These are phyloP conservation scores for Dastarcus helophoroides DNA, from an alignment of 2,888 invertebrate genomes.

Conservation along the genomic window DNA sequence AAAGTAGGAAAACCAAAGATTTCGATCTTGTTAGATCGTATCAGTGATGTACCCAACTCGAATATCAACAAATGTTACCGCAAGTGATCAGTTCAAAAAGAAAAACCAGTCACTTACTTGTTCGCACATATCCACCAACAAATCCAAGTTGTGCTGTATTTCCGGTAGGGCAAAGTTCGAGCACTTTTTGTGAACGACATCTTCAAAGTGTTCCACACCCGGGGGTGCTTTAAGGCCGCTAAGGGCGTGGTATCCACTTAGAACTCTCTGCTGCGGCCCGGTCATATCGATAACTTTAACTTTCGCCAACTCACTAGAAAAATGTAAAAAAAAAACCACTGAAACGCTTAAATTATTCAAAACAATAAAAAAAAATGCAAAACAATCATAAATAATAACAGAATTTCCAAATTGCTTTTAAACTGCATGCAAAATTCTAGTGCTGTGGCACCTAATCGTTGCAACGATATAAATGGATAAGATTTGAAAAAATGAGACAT, in stretches of 20 bases:
- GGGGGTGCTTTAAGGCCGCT: conserved; percentile 49
- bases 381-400: too few relatives aligned
- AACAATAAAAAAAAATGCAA: too few relatives aligned
- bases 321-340: too few relatives aligned
- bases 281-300: conserved; percentile 99
- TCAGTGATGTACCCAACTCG: too few relatives aligned
- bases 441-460: too few relatives aligned
- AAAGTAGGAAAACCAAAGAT: conserved; percentile 1
- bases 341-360: too few relatives aligned
- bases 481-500: too few relatives aligned
- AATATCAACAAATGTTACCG: background rate
- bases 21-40: background rate
- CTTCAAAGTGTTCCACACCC: conserved; percentile 51
- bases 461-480: too few relatives aligned
- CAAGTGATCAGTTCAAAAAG: too few relatives aligned
- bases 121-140: conserved; percentile 87
- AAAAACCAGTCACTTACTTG: conserved; percentile 45
- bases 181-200: conserved; percentile 49
- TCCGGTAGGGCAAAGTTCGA: conserved; percentile 75
- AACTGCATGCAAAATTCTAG: too few relatives aligned
- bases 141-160: conserved; percentile 80
- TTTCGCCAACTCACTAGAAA: conserved; percentile 65
- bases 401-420: too few relatives aligned
- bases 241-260: conserved; percentile 87
- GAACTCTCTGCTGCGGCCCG: conserved; percentile 83